Conservation (phyloP, 2,888 invertebrate species). For the Herminia tarsipennalis region DNA sequence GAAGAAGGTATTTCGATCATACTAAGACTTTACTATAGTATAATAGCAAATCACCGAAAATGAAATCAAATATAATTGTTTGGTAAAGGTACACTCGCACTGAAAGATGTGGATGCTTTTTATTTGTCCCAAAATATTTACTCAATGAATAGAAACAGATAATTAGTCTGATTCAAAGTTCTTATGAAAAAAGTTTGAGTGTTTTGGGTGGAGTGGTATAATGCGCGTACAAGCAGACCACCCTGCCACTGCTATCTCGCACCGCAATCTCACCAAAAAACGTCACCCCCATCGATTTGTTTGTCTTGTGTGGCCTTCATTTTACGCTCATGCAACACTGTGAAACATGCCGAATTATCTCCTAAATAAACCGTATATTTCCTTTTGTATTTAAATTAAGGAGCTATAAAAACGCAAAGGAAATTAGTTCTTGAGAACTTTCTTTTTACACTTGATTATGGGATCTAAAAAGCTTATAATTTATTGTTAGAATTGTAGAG, state of each 20-base stretch:
- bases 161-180: constrained; percentile 5
- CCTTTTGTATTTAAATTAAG: constrained; percentile 29
- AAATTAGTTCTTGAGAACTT: constrained; percentile 6
- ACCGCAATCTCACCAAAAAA: constrained; percentile 73
- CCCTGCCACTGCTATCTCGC: constrained; percentile 68
- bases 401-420: constrained; percentile 12
- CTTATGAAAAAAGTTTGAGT: constrained; percentile 11
- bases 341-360: constrained; percentile 44
- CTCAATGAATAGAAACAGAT: not conserved
- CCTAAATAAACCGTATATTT: constrained; percentile 27
- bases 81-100: too few species aligned
- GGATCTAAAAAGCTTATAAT: constrained; percentile 1
- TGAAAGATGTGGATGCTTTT: too few species aligned
- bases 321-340: constrained; percentile 64
- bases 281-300: constrained; percentile 70
- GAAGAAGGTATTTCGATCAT: too few species aligned
- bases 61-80: too few species aligned
- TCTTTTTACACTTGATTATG: constrained; percentile 4
- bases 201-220: constrained; percentile 44
- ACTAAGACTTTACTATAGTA: too few species aligned
- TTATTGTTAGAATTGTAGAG: constrained; percentile 1
- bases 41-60: too few species aligned
- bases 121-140: constrained; percentile 3
- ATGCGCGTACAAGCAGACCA: constrained; percentile 65
- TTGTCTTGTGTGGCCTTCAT: constrained; percentile 78